Evolutionary conservation across 2,113 vertebrate genomes (phyloP).

Genomic region (Taxidea taxus): DNA sequence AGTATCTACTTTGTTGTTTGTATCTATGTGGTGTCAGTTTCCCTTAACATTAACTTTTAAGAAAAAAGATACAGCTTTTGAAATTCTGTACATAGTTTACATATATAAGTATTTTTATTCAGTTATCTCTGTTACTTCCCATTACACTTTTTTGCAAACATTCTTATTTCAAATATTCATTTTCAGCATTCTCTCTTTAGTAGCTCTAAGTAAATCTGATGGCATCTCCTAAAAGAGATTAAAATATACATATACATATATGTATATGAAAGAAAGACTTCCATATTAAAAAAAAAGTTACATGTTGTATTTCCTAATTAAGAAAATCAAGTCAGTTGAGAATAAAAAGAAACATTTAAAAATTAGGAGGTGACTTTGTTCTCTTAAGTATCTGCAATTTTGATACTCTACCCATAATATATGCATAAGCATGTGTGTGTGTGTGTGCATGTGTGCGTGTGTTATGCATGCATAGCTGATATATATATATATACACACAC

Average conservation of each 20-base stretch:
- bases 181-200: not conserved
- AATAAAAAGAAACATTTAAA: not conserved
- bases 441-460: too few species aligned
- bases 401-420: not conserved
- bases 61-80: not conserved
- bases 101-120: not conserved
- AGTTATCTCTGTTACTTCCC: not conserved
- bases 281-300: not conserved
- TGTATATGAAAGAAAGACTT: not conserved
- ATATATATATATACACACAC: not conserved
- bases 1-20: not conserved
- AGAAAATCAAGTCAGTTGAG: not conserved
- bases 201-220: not conserved
- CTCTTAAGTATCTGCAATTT: not conserved
- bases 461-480: not conserved
- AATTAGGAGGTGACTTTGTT: not conserved
- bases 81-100: not conserved
- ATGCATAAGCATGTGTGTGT: not conserved
- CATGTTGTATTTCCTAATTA: not conserved
- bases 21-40: not conserved
- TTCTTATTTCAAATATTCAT: not conserved
- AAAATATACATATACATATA: too few species aligned
- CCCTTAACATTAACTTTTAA: not conserved
- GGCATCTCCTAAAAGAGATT: not conserved
- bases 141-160: not conserved